phyloP scores from a whole-genome alignment of 2,888 invertebrate species.

The Pherbina coryleti region DNA sequence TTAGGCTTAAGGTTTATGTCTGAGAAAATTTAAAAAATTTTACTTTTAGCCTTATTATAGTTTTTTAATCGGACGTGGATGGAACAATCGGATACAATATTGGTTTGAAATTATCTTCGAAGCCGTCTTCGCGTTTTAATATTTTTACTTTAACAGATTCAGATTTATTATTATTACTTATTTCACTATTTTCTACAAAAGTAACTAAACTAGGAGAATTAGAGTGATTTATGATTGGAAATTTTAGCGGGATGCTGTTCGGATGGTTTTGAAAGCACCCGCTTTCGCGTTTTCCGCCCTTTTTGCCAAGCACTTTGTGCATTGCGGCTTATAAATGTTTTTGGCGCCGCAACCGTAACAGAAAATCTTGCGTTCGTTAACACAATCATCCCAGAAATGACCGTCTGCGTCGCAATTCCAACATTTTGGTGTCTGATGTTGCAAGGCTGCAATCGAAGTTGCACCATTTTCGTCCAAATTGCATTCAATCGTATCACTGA shows the following conservation, averaged over 20 bases:
- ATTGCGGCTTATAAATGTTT: background rate
- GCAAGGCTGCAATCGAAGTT: background rate
- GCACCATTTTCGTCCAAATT: no score
- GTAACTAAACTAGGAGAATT: background rate
- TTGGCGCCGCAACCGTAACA: conserved; percentile 28
- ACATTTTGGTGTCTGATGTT: background rate
- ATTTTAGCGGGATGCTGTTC: background rate
- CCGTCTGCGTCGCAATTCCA: conserved; percentile 33
- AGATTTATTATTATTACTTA: background rate
- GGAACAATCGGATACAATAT: background rate
- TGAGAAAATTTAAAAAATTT: background rate
- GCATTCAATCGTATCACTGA: no score
- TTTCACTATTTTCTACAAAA: background rate
- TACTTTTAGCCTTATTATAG: background rate
- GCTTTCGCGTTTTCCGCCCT: background rate
- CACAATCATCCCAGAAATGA: conserved; percentile 23
- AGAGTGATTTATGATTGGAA: background rate
- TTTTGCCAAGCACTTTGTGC: background rate
- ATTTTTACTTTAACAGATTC: background rate
- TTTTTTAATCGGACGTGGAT: background rate
- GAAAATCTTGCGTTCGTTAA: conserved; percentile 6
- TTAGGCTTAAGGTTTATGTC: background rate
- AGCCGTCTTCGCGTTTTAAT: background rate
- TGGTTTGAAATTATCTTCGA: background rate
- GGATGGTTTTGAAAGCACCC: background rate